Percentiles rank a stretch among this genome's conserved stretches.
Conservation (phyloP, 2,888 invertebrate genomes). For the Nephrotoma appendiculata region DNA sequence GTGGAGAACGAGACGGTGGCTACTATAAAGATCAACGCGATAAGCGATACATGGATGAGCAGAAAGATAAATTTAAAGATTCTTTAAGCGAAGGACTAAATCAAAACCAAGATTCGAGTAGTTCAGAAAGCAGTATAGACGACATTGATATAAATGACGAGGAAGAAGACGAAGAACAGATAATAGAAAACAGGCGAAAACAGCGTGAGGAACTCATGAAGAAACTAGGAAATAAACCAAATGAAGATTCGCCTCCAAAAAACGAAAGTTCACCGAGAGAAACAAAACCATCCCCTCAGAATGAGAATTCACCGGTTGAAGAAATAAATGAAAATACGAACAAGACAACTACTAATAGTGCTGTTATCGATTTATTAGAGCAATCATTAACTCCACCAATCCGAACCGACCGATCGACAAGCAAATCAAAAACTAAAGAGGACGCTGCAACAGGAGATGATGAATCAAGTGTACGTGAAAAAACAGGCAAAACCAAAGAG, state of each 20-base stretch:
- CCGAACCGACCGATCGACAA: conserved; percentile 15
- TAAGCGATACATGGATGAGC: neutral
- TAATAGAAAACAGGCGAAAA: conserved; percentile 76
- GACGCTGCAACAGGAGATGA: conserved; percentile 14
- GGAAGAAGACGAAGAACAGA: conserved; percentile 84
- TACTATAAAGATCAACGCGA: conserved; percentile 19
- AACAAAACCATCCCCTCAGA: neutral
- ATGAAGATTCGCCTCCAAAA: neutral
- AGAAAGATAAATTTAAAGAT: conserved; percentile 48
- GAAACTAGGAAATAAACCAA: neutral
- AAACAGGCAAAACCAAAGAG: conserved; percentile 21
- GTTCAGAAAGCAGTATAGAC: conserved; percentile 46
- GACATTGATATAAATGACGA: conserved; percentile 67
- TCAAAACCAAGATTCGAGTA: conserved; percentile 48
- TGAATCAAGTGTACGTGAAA: neutral
- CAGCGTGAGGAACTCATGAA: conserved; percentile 73
- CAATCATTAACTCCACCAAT: conserved; percentile 31
- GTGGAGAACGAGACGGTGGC: conserved; percentile 28
- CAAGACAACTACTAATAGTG: neutral
- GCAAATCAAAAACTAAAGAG: conserved; percentile 8
- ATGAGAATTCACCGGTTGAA: neutral
- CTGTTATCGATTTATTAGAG: conserved; percentile 13
- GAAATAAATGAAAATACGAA: neutral
- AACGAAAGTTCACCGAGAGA: neutral
- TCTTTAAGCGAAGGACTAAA: conserved; percentile 69